Percentiles rank a stretch among this genome's conserved stretches.
Evolutionary conservation across 2,888 invertebrate genomes (phyloP).

Genomic region (Leptinotarsa peninsularis): DNA sequence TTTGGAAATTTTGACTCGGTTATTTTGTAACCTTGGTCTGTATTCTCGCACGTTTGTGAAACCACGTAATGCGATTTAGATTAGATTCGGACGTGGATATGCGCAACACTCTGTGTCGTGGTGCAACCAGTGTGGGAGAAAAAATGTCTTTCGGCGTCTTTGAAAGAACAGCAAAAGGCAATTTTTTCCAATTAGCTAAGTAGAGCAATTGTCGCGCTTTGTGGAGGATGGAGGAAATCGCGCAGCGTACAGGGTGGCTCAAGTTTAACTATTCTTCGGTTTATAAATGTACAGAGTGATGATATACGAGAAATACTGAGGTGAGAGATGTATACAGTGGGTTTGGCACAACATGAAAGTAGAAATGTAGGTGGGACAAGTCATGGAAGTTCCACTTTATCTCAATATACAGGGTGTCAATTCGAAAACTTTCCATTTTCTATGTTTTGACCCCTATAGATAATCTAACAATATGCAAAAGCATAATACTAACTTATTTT

Average conservation of each 20-base stretch:
- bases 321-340: too few relatives aligned
- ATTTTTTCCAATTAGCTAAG: conserved; percentile 13
- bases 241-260: not conserved
- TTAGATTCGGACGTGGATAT: conserved; percentile 16
- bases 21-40: conserved; percentile 43
- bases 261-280: too few relatives aligned
- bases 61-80: conserved; percentile 11
- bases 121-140: not conserved
- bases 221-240: not conserved
- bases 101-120: not conserved
- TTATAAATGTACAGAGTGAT: too few relatives aligned
- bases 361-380: too few relatives aligned
- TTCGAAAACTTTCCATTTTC: too few relatives aligned
- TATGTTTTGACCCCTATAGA: too few relatives aligned
- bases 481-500: too few relatives aligned
- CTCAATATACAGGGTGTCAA: too few relatives aligned
- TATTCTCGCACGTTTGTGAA: conserved; percentile 38
- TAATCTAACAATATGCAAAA: too few relatives aligned
- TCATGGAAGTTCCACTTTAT: too few relatives aligned
- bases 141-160: conserved; percentile 15
- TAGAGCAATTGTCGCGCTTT: conserved; percentile 11
- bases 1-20: conserved; percentile 41
- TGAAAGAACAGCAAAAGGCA: conserved; percentile 3
- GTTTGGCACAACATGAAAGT: too few relatives aligned
- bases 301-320: too few relatives aligned